Base-by-base conservation (phyloP, 1,140 invertebrate species). In the Drosophila carrolli region DNA sequence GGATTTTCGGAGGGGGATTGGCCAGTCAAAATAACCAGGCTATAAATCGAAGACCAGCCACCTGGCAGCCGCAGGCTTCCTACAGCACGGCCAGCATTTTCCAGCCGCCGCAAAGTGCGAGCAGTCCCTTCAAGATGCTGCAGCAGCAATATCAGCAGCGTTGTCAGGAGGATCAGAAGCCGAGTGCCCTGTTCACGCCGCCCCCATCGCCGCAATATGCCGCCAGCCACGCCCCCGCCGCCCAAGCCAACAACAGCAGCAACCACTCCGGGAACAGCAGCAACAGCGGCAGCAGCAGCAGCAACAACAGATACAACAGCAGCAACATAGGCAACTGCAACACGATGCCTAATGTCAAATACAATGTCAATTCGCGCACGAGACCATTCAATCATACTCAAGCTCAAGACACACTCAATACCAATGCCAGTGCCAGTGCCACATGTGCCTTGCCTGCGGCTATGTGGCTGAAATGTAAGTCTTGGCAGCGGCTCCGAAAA, bases 401-500 rank as follows among this genome's bases (percentile, higher is more conserved):
- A 90, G 85, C 84, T 89, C 85, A 89, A 89, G 84, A 88, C 81
- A 88, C 83, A 74, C 76, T 80, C 80, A 89, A 89, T 89, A 70
- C 57, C 72, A 79, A 75, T 63, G 63, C 68, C 68, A 85, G 75
- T 85, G 62, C 76, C 68, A 85, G 75, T 85, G 63, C 77, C 66
- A 81, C 78, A 76, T 81, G 77, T 66, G 78, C 83, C 83, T 51
- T 78, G 70, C 83, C 90, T 63, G 75, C 67, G 85, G 74, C 72
- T 76, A 74, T 85, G 81, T 91, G 91, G 90, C 88, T 89, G 66
- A 91, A 91, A 91, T 89, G 90, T 91, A 91, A 91, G 90, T 91
- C 85, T 91, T 89, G 79, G 90, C 81, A 81, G 86, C 81, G 75
- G 85, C 82, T 72, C 66, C 76, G 23, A 40, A 35, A 38, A 13